phyloP scores from a whole-genome alignment of 2,113 vertebrate species.

The Aegithalos caudatus region DNA sequence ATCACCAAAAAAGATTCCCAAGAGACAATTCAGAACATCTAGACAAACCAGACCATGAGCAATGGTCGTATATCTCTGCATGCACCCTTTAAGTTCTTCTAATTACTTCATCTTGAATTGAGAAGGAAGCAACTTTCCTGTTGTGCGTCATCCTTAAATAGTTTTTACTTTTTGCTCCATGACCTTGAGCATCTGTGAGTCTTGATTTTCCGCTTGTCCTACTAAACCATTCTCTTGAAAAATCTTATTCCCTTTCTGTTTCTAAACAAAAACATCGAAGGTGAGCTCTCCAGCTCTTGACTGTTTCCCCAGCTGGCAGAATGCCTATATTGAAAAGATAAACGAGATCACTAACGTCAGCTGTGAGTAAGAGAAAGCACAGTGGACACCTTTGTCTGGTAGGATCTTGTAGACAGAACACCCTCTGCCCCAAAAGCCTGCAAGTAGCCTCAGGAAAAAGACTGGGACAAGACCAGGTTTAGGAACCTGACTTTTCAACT shows the following conservation, averaged over 20 bases:
- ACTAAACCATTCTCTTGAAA: constrained; percentile 1
- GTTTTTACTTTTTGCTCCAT: not conserved
- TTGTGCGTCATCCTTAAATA: not conserved
- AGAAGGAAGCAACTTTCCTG: not conserved
- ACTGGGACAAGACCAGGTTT: not conserved
- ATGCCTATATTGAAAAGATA: not conserved
- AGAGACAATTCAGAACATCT: not conserved
- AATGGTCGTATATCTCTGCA: not conserved
- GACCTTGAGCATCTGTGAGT: not conserved
- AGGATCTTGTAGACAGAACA: not conserved
- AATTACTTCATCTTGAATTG: not conserved
- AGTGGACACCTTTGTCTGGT: not conserved
- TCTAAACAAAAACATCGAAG: not conserved
- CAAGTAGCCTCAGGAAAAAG: not conserved
- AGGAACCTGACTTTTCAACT: not conserved
- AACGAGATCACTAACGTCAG: not conserved
- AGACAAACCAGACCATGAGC: not conserved
- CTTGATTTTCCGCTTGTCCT: not conserved
- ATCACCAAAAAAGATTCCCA: not conserved
- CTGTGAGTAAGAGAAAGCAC: not conserved
- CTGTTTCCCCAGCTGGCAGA: not conserved
- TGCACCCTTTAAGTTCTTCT: not conserved
- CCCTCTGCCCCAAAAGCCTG: not conserved
- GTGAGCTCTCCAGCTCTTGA: not conserved
- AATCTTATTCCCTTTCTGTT: not conserved